Conservation (phyloP, 2,113 vertebrate species). For the Rhinolophus ferrumequinum region DNA sequence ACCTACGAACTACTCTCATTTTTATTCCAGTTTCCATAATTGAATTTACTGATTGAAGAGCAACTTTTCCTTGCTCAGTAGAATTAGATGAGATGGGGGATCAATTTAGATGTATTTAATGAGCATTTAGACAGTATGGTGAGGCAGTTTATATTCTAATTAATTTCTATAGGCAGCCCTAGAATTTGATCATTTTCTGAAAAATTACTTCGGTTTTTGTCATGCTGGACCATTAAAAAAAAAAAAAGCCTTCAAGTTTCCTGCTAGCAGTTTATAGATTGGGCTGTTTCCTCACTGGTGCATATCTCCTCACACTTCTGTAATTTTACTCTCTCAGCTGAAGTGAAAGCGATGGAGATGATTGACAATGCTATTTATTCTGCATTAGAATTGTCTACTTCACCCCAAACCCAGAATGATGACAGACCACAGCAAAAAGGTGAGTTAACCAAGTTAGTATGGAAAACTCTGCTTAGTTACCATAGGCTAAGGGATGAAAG, state of each 20-base stretch:
- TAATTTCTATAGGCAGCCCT: background rate
- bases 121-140: background rate
- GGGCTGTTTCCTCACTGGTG: background rate
- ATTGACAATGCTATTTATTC: conserved; percentile 25
- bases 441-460: background rate
- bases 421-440: background rate
- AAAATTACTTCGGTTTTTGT: conserved; percentile 54
- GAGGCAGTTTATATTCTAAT: background rate
- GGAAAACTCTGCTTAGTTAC: background rate
- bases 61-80: background rate
- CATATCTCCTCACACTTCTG: background rate
- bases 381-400: background rate
- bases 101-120: background rate
- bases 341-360: background rate
- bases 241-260: conserved; percentile 47
- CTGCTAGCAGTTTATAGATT: conserved; percentile 49
- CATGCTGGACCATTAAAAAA: background rate
- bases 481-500: background rate
- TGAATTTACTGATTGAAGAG: background rate
- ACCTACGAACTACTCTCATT: background rate
- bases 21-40: background rate
- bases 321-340: background rate
- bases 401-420: background rate
- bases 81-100: background rate
- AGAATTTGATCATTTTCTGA: conserved; percentile 69